phyloP scores from a whole-genome alignment of 2,113 vertebrate species.

The Onychostruthus taczanowskii region DNA sequence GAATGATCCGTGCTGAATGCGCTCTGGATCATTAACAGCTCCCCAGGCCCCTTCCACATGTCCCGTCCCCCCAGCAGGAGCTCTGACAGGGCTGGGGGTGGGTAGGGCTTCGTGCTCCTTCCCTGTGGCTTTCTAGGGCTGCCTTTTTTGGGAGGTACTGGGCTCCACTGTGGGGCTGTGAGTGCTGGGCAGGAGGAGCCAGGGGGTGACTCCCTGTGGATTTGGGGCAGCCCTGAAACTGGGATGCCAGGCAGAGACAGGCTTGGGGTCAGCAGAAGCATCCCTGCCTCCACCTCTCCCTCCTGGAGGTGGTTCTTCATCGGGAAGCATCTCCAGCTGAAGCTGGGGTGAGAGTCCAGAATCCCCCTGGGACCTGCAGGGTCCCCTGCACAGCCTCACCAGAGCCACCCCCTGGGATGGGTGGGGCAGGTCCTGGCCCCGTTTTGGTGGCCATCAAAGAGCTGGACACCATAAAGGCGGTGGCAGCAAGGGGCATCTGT shows the following conservation, averaged over 20 bases:
- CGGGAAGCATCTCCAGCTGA: accelerated
- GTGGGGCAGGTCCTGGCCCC: accelerated
- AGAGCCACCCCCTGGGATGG: background rate
- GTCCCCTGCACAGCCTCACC: background rate
- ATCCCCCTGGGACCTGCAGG: accelerated
- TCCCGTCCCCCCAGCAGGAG: background rate
- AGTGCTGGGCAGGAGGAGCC: accelerated
- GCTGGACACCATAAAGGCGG: background rate
- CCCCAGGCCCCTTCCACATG: background rate
- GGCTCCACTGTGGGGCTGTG: background rate
- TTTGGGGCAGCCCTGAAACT: background rate
- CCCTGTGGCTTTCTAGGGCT: background rate
- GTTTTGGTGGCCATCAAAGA: background rate
- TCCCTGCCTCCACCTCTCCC: accelerated
- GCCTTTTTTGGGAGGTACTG: background rate
- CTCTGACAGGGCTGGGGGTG: background rate
- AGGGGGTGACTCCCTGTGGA: accelerated
- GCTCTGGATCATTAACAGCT: slow-evolving; percentile 28
- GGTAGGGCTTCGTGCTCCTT: background rate
- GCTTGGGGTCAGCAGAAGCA: accelerated
- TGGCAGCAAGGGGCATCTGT: background rate
- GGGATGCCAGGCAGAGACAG: background rate
- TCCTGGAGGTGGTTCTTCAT: accelerated
- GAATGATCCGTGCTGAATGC: background rate
- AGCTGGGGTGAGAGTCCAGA: background rate